These are phyloP conservation scores for Callimorpha dominula DNA, from an alignment of 2,888 invertebrate genomes.

Conservation along the genomic window DNA sequence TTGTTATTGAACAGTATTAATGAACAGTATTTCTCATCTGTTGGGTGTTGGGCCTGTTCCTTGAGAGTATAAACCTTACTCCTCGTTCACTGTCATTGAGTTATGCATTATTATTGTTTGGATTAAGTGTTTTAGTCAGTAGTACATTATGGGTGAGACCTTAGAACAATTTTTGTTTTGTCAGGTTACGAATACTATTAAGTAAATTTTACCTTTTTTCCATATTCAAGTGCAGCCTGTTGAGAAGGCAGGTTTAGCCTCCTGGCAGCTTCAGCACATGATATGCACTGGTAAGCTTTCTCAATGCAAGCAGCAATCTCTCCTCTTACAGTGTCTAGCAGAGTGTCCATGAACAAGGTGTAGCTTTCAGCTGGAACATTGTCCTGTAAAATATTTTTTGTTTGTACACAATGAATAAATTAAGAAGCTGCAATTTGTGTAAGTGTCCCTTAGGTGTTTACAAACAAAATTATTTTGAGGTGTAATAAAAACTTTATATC, in stretches of 20 bases:
- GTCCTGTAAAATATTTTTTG: conserved; percentile 76
- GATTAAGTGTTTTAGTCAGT: background rate
- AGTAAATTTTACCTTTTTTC: conserved; percentile 87
- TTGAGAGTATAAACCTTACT: too few relatives aligned
- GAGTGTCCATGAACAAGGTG: conserved; percentile 98
- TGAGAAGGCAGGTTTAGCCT: conserved; percentile 94
- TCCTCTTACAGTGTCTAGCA: conserved; percentile 97
- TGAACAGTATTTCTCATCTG: too few relatives aligned
- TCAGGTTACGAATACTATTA: background rate
- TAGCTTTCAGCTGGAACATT: conserved; percentile 98
- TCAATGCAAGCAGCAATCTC: conserved; percentile 99
- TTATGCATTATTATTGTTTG: background rate
- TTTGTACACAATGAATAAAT: background rate
- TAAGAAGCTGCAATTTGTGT: too few relatives aligned
- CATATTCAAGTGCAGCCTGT: conserved; percentile 93
- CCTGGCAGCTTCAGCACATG: conserved; percentile 94
- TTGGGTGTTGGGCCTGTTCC: too few relatives aligned
- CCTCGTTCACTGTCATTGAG: background rate
- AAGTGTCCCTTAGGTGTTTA: too few relatives aligned
- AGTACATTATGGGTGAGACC: too few relatives aligned
- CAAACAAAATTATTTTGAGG: too few relatives aligned
- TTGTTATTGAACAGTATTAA: too few relatives aligned
- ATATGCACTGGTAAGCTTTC: conserved; percentile 97
- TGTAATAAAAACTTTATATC: too few relatives aligned
- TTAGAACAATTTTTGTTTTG: background rate